phyloP scores from a whole-genome alignment of 2,113 vertebrate species.

The Alligator sinensis region DNA sequence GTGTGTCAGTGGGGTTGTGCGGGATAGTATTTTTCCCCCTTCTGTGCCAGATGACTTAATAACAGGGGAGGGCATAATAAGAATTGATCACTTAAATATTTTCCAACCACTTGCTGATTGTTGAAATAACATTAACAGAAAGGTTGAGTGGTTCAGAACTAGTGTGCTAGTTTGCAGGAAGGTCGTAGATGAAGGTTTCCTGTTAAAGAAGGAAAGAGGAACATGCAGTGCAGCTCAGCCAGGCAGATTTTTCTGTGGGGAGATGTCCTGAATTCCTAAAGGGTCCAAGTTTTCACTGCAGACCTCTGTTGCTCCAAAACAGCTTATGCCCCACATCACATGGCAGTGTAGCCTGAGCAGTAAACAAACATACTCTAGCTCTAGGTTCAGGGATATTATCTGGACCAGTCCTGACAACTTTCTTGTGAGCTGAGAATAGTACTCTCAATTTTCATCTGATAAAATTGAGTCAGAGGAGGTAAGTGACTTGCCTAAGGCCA shows the following conservation, averaged over 20 bases:
- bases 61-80: background rate
- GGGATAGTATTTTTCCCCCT: background rate
- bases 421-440: background rate
- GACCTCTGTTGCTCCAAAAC: background rate
- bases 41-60: fast-evolving
- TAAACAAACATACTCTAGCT: background rate
- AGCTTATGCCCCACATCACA: constrained; percentile 6
- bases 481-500: background rate
- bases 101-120: background rate
- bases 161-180: background rate
- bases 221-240: background rate
- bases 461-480: constrained; percentile 15
- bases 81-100: background rate
- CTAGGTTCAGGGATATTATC: background rate
- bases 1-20: background rate
- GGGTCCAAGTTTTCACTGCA: background rate
- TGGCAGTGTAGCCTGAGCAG: background rate
- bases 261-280: background rate
- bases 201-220: background rate
- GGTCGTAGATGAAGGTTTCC: background rate
- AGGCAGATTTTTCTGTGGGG: background rate
- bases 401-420: background rate
- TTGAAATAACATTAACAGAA: background rate
- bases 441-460: background rate
- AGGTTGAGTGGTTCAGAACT: background rate